Evolutionary conservation across 2,797 vertebrate species (phyloP).

Genomic region (Halcyon chelicuti): DNA sequence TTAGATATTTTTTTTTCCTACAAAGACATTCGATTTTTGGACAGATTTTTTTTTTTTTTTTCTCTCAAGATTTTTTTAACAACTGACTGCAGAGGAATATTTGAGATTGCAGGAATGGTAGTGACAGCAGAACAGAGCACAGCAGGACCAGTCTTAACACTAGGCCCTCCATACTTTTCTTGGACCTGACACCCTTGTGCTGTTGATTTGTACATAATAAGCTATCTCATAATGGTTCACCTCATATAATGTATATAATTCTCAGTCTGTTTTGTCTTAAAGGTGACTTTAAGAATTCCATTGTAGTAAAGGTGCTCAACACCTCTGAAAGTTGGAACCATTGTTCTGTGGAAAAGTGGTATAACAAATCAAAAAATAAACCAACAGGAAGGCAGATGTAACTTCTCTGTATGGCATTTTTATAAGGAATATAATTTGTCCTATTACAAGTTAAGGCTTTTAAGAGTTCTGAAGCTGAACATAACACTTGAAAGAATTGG

Average conservation of each 20-base stretch:
- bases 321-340: not conserved
- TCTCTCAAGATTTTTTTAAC: not conserved
- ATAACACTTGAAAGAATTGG: not conserved
- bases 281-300: not conserved
- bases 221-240: not conserved
- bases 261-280: not conserved
- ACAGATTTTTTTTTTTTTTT: not conserved
- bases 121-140: not conserved
- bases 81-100: not conserved
- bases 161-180: not conserved
- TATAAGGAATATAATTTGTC: not conserved
- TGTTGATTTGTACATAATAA: not conserved
- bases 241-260: not conserved
- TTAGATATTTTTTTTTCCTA: not conserved
- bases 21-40: not conserved
- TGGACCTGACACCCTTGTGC: not conserved
- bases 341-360: not conserved
- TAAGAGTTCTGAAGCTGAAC: not conserved
- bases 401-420: not conserved
- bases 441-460: not conserved
- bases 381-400: not conserved
- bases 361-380: not conserved
- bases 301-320: not conserved
- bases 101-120: not conserved
- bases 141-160: not conserved